Base-by-base conservation (phyloP, 2,888 invertebrate species). In the Drosophila setosimentum region DNA sequence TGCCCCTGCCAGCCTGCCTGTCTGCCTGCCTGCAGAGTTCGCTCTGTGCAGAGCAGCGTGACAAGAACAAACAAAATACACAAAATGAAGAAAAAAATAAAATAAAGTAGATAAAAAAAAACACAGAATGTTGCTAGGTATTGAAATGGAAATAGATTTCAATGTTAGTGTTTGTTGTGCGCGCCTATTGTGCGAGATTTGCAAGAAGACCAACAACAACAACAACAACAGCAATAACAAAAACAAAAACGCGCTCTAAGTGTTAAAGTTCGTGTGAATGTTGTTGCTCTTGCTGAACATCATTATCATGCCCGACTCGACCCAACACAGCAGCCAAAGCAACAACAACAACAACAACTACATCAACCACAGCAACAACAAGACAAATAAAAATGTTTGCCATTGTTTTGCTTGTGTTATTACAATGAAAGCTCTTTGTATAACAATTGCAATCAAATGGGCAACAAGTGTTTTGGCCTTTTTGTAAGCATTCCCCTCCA, bases 231-330 rank as follows among this genome's bases (percentile, higher is more conserved):
- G 30, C 35, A 55, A 55, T 6, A 69, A 48, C 37, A 68, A 69
- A n/a, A 69, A 45, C 71, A 70, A 55, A 42, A 55, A 57, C 37
- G n/a, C 53, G 69, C 62, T 71, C 63, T 54, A 82, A 89, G 85
- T 85, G 85, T 82, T 85, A 87, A 85, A 89, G 87, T 89, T 85
- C 87, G 89, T 85, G 84, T 89, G 87, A 89, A 85, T 82, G 82
- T 76, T 76, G 71, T 40, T 67, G 71, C 32, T 59, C 79, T 75
- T 59, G 74, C 68, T 65, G 69, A 87, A 85, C 89, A 85, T 87
- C 87, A 85, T 85, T 85, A 85, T 89, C 85, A 76, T 78, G 76
- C 71, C 59, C 80, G 53, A 72, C 75, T 70, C 64, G 58, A 59
- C 42, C 66, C 80, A 24, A 73, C 42, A 54, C 54, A 71, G 42